Conservation (phyloP, 2,113 vertebrate species). For the Baryphthengus martii region DNA sequence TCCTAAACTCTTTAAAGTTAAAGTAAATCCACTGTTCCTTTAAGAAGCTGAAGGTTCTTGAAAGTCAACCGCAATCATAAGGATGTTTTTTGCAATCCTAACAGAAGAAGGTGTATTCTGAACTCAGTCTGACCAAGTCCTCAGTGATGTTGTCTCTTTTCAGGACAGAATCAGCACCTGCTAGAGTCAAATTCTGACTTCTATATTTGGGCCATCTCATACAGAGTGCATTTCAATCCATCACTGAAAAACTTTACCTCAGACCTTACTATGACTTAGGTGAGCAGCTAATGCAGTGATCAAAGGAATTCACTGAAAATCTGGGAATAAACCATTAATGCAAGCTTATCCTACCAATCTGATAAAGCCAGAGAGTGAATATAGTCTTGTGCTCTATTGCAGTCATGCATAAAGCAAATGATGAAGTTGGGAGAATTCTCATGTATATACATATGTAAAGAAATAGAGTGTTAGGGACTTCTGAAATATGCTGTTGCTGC, state of each 20-base stretch:
- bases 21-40: not conserved
- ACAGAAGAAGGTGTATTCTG: not conserved
- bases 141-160: not conserved
- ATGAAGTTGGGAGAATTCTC: not conserved
- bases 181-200: not conserved
- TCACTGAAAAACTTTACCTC: not conserved
- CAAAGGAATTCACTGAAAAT: not conserved
- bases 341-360: not conserved
- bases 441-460: not conserved
- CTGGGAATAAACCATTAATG: not conserved
- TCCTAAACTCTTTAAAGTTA: not conserved
- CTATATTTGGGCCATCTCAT: not conserved
- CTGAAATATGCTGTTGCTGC: not conserved
- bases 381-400: not conserved
- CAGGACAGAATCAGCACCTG: not conserved
- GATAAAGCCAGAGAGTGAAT: not conserved
- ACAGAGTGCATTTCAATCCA: not conserved
- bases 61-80: not conserved
- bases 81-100: not conserved
- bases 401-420: not conserved
- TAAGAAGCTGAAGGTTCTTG: not conserved
- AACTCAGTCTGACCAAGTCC: not conserved
- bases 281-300: not conserved
- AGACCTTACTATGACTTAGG: not conserved
- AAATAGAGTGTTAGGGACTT: not conserved